Evolutionary conservation across 2,113 vertebrate species (phyloP), one percentile per base, ranked within the genome.

Genomic region (Parus major): DNA sequence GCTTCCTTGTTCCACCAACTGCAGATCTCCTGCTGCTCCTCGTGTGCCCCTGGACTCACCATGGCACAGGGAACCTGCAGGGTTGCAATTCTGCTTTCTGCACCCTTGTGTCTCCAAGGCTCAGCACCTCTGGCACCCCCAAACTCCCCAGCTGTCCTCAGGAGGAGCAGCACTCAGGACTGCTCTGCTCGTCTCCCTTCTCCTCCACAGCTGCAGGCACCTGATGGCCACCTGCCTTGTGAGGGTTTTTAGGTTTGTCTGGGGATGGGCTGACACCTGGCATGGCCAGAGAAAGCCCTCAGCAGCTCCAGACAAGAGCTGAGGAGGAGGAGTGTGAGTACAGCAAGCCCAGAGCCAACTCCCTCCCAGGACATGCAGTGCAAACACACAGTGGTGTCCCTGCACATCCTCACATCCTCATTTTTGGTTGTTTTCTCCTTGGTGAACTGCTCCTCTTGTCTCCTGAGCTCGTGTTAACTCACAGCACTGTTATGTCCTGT

Each of bases 301-400:
- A 0, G 52, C 64, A 78, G 65, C 56, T 16, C 25, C 50, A 27
- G 35, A 10, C 16, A 29, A 9, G 4, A 9, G 39, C 0, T 6
- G 29, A 24, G 6, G n/a, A 2, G 3, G 46, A 63, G 18, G 9
- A 57, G 28, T 0, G 5, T 0, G 1, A 82, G 63, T 1, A 35
- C 53, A 50, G 19, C 10, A 3, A 69, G 60, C 4, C n/a, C 82
- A 36, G 20, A 35, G 7, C 15, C 33, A 12, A 7, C 13, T 18
- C 36, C 33, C 28, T n/a, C 29, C 52, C 10, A 16, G 41, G 63
- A 56, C 7, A 42, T 0, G 0, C 56, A 42, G 56, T 8, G 60
- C 59, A 56, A 49, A 18, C 35, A 28, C 29, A 27, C 25, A 7
- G 4, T 0, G 17, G n/a, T 11, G 13, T 9, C 55, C 49, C 33